These are phyloP conservation scores for Struthidea cinerea DNA, from an alignment of 2,113 vertebrate genomes.

Conservation along the genomic window DNA sequence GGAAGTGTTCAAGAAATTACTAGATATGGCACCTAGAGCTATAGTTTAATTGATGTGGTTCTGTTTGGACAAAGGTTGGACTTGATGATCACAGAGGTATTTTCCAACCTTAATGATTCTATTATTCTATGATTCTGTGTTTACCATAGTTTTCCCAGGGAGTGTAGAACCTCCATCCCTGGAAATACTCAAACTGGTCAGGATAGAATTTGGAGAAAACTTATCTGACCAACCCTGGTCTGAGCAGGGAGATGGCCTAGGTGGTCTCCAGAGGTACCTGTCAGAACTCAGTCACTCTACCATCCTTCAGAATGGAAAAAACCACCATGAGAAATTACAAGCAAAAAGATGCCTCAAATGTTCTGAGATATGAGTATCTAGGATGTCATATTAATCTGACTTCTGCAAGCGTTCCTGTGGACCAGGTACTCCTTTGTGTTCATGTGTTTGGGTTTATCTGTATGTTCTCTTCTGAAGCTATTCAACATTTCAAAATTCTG, in stretches of 20 bases:
- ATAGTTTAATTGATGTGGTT: neutral
- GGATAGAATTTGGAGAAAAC: neutral
- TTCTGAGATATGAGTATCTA: neutral
- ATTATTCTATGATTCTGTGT: neutral
- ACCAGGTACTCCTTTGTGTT: neutral
- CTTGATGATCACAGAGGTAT: neutral
- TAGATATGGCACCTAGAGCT: neutral
- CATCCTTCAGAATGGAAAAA: neutral
- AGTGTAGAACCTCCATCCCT: neutral
- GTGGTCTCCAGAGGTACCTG: neutral
- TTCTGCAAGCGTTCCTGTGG: neutral
- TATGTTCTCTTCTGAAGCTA: neutral
- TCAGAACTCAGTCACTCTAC: neutral
- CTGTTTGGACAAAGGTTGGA: neutral
- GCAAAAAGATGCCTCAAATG: neutral
- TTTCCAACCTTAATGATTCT: neutral
- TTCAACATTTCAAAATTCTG: neutral
- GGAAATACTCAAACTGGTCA: neutral
- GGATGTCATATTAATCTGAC: neutral
- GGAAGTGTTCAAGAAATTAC: too few species aligned
- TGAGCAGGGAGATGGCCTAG: neutral
- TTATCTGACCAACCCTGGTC: neutral
- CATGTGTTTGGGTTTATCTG: neutral
- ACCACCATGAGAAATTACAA: neutral
- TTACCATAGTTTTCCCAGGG: neutral